Evolutionary conservation across 2,888 invertebrate genomes (phyloP).

Genomic region (Himalopsyche kuldschensis): DNA sequence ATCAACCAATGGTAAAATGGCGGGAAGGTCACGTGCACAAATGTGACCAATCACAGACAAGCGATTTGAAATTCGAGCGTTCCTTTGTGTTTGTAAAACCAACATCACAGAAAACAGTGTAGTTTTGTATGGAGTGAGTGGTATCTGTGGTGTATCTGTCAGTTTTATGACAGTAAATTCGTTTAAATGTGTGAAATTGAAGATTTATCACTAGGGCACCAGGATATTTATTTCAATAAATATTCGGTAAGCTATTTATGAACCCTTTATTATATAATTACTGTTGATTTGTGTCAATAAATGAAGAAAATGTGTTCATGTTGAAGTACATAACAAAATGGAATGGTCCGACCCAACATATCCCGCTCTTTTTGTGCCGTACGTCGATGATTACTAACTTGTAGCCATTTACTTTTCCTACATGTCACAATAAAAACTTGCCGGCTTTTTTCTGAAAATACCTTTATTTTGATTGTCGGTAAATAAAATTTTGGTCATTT

Average conservation of each 20-base stretch:
- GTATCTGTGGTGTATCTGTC: constrained; percentile 52
- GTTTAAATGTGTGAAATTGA: constrained; percentile 69
- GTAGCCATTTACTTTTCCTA: background rate
- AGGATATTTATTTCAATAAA: constrained; percentile 66
- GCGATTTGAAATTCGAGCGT: constrained; percentile 57
- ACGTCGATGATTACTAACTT: constrained; percentile 2
- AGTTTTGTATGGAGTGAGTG: constrained; percentile 60
- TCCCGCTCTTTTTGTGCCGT: constrained; percentile 35
- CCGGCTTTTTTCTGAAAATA: background rate
- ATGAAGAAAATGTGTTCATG: constrained; percentile 25
- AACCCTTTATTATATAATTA: background rate
- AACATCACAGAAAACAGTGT: constrained; percentile 54
- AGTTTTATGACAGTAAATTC: constrained; percentile 57
- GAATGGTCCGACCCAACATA: constrained; percentile 37
- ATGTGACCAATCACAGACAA: constrained; percentile 30
- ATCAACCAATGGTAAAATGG: constrained; percentile 51
- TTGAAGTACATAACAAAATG: constrained; percentile 26
- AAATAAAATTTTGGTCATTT: background rate
- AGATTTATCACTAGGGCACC: constrained; percentile 69
- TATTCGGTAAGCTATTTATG: constrained; percentile 65
- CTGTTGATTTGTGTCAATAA: constrained; percentile 23
- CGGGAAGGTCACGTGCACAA: constrained; percentile 57
- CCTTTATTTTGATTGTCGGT: background rate
- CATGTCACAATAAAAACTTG: background rate
- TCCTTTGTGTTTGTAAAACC: constrained; percentile 55